phyloP scores from a whole-genome alignment of 2,797 vertebrate species.

The Microctenopoma stevenorrisi region DNA sequence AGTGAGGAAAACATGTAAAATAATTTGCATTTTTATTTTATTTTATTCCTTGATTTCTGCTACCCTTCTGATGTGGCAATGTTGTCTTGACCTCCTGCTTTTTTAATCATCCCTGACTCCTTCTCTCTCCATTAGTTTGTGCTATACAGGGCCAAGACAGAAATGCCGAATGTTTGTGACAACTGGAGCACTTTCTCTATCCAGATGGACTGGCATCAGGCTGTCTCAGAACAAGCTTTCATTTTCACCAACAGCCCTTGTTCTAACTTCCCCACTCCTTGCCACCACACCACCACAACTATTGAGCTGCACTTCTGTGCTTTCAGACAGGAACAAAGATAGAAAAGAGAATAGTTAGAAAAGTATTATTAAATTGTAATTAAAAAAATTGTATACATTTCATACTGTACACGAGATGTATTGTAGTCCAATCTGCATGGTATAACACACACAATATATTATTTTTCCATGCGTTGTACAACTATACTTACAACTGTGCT shows the following conservation, averaged over 20 bases:
- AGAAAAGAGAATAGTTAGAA: neutral
- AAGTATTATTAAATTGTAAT: neutral
- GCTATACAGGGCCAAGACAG: constrained; percentile 3
- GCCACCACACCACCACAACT: constrained; percentile 14
- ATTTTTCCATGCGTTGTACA: neutral
- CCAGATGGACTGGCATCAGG: constrained; percentile 64
- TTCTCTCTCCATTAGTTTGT: constrained; percentile 16
- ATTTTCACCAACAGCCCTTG: constrained; percentile 41
- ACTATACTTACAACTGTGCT: too few relatives aligned
- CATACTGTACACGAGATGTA: neutral
- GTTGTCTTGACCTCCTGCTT: neutral
- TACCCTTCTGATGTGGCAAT: neutral
- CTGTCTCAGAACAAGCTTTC: constrained; percentile 53
- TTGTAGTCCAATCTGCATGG: neutral
- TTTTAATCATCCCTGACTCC: neutral
- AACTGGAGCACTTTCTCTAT: constrained; percentile 50
- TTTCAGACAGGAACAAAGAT: constrained; percentile 21
- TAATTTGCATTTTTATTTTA: neutral
- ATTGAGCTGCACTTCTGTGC: neutral
- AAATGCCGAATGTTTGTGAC: constrained; percentile 48
- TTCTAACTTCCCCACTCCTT: constrained; percentile 10
- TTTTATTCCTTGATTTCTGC: neutral
- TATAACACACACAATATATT: neutral
- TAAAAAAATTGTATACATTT: neutral
- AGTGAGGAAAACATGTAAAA: constrained; percentile 24